phyloP scores from a whole-genome alignment of 35 echinoderm and acorn worm genomes.

The Anneissia japonica region DNA sequence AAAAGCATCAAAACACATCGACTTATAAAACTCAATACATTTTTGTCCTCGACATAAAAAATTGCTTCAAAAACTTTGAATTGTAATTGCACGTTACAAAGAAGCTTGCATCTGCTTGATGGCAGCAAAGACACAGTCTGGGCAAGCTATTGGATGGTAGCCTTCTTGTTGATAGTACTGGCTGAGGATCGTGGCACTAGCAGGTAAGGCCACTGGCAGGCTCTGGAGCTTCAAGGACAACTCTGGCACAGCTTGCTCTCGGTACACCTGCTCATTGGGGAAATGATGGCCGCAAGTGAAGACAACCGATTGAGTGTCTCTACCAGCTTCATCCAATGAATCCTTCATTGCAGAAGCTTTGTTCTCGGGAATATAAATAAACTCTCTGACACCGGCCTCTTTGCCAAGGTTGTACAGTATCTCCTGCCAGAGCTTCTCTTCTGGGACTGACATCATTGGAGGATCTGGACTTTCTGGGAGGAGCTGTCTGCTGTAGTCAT shows the following conservation, averaged over 20 bases:
- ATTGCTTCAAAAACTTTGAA: too few species aligned
- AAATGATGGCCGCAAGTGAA: constrained; percentile 86
- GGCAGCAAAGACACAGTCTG: constrained; percentile 58
- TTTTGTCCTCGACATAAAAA: too few species aligned
- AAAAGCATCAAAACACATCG: too few species aligned
- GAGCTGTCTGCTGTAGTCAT: neutral
- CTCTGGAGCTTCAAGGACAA: constrained; percentile 32
- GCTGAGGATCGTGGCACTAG: constrained; percentile 32
- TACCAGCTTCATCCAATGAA: neutral
- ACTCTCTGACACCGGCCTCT: constrained; percentile 18
- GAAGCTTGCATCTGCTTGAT: neutral
- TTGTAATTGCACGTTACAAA: neutral
- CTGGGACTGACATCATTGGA: constrained; percentile 19
- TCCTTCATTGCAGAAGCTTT: constrained; percentile 5
- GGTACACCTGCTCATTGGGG: constrained; percentile 20
- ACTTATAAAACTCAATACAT: too few species aligned
- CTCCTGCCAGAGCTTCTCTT: constrained; percentile 75
- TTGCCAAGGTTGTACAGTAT: constrained; percentile 65
- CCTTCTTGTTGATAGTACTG: constrained; percentile 44
- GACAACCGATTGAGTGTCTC: constrained; percentile 34
- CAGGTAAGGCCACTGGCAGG: constrained; percentile 48
- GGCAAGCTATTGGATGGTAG: constrained; percentile 55
- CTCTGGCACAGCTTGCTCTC: constrained; percentile 14
- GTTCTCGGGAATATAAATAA: neutral
- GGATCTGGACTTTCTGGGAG: neutral